Percentiles rank a stretch among this genome's conserved stretches.
These are phyloP conservation scores for Leptoteleia sp. DNA, from an alignment of 1,140 invertebrate genomes.

Conservation along the genomic window DNA sequence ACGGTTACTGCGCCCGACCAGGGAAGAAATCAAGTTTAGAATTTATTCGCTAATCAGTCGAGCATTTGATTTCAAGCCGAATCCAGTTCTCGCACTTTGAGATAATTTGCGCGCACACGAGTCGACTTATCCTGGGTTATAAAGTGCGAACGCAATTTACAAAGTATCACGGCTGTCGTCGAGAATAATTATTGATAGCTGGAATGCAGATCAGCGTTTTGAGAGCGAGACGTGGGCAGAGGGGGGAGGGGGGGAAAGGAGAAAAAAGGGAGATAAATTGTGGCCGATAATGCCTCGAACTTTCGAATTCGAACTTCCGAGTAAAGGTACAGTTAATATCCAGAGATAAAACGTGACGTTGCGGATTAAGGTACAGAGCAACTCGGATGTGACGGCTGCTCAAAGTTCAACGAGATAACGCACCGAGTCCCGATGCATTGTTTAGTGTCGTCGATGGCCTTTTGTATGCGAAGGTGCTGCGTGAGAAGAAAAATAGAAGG, in stretches of 20 bases:
- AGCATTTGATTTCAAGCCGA: neutral
- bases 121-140: constrained; percentile 2
- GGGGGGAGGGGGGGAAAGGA: neutral
- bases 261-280: neutral
- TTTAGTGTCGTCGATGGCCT: neutral
- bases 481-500: too few relatives aligned
- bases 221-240: too few relatives aligned
- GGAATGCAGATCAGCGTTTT: too few relatives aligned
- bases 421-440: constrained; percentile 27
- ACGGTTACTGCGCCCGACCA: neutral
- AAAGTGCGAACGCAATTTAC: constrained; percentile 8
- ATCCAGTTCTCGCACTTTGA: constrained; percentile 21
- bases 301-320: constrained; percentile 53
- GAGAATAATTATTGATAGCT: constrained; percentile 13
- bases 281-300: constrained; percentile 33
- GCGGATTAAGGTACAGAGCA: constrained; percentile 31
- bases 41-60: too few relatives aligned
- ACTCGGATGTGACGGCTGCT: constrained; percentile 33
- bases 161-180: neutral
- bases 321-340: constrained; percentile 33
- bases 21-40: too few relatives aligned
- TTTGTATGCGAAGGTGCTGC: neutral
- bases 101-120: neutral
- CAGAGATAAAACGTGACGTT: constrained; percentile 28
- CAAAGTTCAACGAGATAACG: constrained; percentile 53